phyloP scores from a whole-genome alignment of 1,140 invertebrate genomes.

The Eubasilissa regina region DNA sequence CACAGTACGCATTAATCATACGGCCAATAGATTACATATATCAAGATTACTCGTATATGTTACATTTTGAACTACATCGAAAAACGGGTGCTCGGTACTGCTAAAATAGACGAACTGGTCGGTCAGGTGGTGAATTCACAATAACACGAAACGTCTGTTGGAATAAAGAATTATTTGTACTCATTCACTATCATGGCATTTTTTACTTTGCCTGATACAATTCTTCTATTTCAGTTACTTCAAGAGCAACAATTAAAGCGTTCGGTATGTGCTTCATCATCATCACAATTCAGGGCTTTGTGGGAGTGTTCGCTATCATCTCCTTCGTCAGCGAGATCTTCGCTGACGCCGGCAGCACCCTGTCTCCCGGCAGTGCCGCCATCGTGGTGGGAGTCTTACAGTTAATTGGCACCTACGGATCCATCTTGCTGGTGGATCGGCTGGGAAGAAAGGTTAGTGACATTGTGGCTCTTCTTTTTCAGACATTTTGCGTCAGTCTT shows the following conservation, averaged over 20 bases:
- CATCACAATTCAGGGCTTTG: constrained; percentile 31
- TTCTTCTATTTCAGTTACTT: constrained; percentile 35
- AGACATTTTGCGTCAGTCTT: too few species aligned
- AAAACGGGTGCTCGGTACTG: too few species aligned
- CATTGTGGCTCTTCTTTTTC: too few species aligned
- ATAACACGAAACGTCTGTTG: not conserved
- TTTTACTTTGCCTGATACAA: not conserved
- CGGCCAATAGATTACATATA: too few species aligned
- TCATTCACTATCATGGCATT: not conserved
- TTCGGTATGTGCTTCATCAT: constrained; percentile 39
- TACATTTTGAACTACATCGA: too few species aligned
- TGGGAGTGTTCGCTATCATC: constrained; percentile 51
- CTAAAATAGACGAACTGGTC: too few species aligned
- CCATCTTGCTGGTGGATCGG: constrained; percentile 63
- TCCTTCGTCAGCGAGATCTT: constrained; percentile 42
- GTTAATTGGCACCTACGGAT: constrained; percentile 52
- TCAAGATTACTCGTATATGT: too few species aligned
- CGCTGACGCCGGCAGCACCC: constrained; percentile 31
- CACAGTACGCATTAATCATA: too few species aligned
- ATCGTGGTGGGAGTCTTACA: constrained; percentile 48
- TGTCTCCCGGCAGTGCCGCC: constrained; percentile 15
- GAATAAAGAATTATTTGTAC: not conserved
- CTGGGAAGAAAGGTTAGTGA: constrained; percentile 62
- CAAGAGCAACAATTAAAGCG: constrained; percentile 9
- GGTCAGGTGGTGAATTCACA: too few species aligned